Conservation (phyloP, 2,797 vertebrate genomes). For the Aotus griseimembra region DNA sequence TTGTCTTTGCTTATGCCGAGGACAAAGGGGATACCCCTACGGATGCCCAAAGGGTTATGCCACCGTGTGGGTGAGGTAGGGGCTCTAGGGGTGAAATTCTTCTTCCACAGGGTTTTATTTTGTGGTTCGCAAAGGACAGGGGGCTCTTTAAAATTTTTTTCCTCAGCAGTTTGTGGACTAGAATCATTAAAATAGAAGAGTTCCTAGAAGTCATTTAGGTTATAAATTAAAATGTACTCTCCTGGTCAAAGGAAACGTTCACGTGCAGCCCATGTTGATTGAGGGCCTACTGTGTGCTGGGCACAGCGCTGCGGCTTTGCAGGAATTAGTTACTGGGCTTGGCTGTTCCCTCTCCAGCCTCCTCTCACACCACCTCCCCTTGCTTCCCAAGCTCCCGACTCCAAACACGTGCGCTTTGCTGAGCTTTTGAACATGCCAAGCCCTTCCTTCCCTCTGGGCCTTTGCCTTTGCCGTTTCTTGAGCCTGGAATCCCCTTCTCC, state of each 20-base stretch:
- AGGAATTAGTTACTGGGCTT: background rate
- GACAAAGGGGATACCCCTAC: no score
- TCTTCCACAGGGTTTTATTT: background rate
- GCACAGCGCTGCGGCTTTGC: background rate
- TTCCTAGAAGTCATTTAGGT: background rate
- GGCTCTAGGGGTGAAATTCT: background rate
- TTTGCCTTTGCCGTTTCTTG: background rate
- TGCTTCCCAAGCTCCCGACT: background rate
- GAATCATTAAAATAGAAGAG: conserved; percentile 1
- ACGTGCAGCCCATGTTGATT: background rate
- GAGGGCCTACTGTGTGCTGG: background rate
- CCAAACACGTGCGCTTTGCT: background rate
- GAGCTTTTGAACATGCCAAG: background rate
- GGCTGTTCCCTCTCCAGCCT: background rate
- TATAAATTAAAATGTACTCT: background rate
- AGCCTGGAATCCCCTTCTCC: background rate
- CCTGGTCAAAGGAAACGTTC: background rate
- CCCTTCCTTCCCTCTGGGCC: background rate
- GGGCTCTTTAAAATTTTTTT: background rate
- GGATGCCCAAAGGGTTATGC: no score
- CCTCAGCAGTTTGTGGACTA: background rate
- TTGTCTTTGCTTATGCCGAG: background rate
- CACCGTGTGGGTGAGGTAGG: background rate
- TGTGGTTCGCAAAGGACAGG: background rate
- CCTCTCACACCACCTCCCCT: background rate